Base-by-base conservation (phyloP, 2,113 vertebrate genomes). In the Pungitius pungitius region DNA sequence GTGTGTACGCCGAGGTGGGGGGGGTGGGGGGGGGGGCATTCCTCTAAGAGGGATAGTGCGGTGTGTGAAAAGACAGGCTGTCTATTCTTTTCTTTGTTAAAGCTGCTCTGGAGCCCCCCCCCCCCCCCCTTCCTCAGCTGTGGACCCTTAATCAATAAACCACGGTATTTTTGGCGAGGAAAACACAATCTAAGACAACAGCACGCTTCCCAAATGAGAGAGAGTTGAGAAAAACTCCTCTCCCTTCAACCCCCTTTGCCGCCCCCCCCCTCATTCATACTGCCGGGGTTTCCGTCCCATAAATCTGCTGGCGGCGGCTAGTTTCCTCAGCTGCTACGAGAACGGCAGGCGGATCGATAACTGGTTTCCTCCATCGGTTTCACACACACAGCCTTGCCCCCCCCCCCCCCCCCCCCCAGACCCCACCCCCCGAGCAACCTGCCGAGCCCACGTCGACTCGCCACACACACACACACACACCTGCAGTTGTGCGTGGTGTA, bases 271-370 rank as follows among this genome's bases (percentile, higher is more conserved):
- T 12, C 18, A 10, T 24, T 74, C 57, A 61, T 64, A 73, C 75
- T 70, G 70, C 60, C 11, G 72, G 40, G 61, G 70, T 73, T 73
- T 78, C 70, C 8, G 15, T 27, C 59, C 75, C 85, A 92, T 92
- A 86, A 91, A 92, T 93, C 92, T 92, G 73, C 81, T 51, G 0
- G 60, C 42, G 69, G 84, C 69, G 82, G 77, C 80, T 86, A 70
- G 89, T 89, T 89, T 90, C 89, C 87, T 91, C 81, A 72, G 83
- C 89, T 77, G 89, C 87, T 88, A 80, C 55, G 73, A 85, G 83
- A 83, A 80, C 56, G 85, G 82, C 86, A 81, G 74, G 77, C 69
- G 84, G 87, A 93, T 94, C 93, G 80, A 93, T 93, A 93, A 90
- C 87, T 91, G 90, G 84, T 92, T 93, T 92, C 91, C 90, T 92